These are phyloP conservation scores for Suillia variegata DNA, from an alignment of 2,888 invertebrate genomes.

Conservation along the genomic window DNA sequence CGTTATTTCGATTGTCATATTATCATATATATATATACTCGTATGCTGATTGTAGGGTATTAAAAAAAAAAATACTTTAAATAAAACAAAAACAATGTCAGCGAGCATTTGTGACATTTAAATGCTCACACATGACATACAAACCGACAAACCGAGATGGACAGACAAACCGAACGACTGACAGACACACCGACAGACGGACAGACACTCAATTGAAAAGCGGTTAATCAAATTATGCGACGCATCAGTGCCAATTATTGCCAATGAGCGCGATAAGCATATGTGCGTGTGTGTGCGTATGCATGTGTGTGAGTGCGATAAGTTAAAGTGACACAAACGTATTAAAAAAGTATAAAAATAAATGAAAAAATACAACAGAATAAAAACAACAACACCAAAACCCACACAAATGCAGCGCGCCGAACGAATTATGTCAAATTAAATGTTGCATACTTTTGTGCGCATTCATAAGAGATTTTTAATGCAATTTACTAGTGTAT, in stretches of 20 bases:
- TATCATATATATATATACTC: too few species aligned
- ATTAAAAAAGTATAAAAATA: neutral
- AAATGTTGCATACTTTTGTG: constrained; percentile 1
- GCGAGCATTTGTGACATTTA: neutral
- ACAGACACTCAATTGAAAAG: constrained; percentile 1
- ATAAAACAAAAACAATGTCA: too few species aligned
- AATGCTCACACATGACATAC: neutral
- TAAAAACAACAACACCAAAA: neutral
- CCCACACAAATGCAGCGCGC: too few species aligned
- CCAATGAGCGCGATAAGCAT: too few species aligned
- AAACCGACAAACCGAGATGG: too few species aligned
- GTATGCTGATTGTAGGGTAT: too few species aligned
- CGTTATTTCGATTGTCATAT: too few species aligned
- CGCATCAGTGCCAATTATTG: neutral
- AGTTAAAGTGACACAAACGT: neutral
- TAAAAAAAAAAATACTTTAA: too few species aligned
- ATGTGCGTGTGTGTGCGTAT: too few species aligned
- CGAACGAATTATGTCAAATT: constrained; percentile 3
- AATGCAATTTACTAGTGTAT: neutral
- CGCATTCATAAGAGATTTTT: neutral
- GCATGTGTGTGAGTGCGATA: too few species aligned
- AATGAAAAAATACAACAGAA: neutral
- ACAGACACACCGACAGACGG: too few species aligned
- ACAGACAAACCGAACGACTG: too few species aligned
- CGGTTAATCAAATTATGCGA: neutral